Evolutionary conservation across 2,888 invertebrate genomes (phyloP).

Genomic region (Cryptocheilus praepositus): DNA sequence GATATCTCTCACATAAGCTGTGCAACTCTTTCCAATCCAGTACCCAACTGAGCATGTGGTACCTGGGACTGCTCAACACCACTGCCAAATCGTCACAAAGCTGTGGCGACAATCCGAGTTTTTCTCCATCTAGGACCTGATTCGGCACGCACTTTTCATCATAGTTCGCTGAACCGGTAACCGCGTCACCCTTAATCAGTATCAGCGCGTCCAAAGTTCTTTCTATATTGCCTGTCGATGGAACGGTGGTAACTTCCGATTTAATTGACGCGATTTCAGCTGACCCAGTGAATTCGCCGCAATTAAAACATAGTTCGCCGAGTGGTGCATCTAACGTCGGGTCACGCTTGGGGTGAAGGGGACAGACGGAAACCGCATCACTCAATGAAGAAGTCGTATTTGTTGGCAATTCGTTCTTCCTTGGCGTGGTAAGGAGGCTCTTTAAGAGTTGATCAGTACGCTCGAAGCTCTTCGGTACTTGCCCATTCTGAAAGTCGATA

Average conservation of each 20-base stretch:
- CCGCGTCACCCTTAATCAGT: slow-evolving; percentile 76
- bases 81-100: slow-evolving; percentile 84
- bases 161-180: slow-evolving; percentile 79
- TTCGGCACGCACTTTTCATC: slow-evolving; percentile 80
- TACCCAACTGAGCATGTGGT: slow-evolving; percentile 84
- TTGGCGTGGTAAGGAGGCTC: slow-evolving; percentile 56
- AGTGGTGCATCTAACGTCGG: slow-evolving; percentile 38
- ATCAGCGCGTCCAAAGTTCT: slow-evolving; percentile 75
- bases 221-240: slow-evolving; percentile 74
- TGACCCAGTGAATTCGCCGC: slow-evolving; percentile 58
- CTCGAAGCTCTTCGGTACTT: slow-evolving; percentile 55
- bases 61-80: slow-evolving; percentile 82
- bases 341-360: slow-evolving; percentile 53
- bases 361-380: slow-evolving; percentile 41
- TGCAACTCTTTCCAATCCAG: slow-evolving; percentile 79
- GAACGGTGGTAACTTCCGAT: slow-evolving; percentile 51
- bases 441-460: slow-evolving; percentile 62
- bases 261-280: slow-evolving; percentile 45
- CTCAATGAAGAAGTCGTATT: slow-evolving; percentile 8
- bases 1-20: slow-evolving; percentile 77
- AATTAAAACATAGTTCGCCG: slow-evolving; percentile 65
- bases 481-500: slow-evolving; percentile 52
- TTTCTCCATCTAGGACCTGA: slow-evolving; percentile 79
- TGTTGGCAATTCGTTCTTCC: slow-evolving; percentile 42
- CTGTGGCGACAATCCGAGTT: slow-evolving; percentile 80